A percentile compares a stretch with the other conserved stretches of the same genome.
Evolutionary conservation across 2,888 invertebrate species (phyloP).

Genomic region (Axea sp.): DNA sequence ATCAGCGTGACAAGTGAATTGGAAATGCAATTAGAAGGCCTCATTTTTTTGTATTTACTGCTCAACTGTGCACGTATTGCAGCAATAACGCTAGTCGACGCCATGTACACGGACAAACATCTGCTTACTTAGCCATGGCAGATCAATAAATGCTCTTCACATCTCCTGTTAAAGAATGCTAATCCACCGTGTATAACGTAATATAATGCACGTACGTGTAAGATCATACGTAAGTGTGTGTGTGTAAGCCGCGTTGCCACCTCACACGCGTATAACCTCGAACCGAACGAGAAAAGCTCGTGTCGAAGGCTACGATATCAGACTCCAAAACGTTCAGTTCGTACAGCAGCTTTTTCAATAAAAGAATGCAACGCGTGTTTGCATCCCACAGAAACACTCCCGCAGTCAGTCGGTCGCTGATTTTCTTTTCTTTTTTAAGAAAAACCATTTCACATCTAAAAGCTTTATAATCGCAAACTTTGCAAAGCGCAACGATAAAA

Average conservation of each 20-base stretch:
- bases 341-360: neutral
- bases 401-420: no score
- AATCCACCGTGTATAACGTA: constrained; percentile 28
- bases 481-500: no score
- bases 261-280: neutral
- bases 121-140: constrained; percentile 18
- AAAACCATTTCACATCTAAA: no score
- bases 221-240: constrained; percentile 12
- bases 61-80: constrained; percentile 5
- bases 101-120: constrained; percentile 6
- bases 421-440: no score
- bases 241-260: constrained; percentile 2
- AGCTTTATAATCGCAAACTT: no score
- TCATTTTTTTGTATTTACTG: neutral
- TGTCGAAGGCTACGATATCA: constrained; percentile 1
- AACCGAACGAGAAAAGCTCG: constrained; percentile 1
- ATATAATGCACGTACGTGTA: constrained; percentile 16
- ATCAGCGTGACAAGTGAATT: no score
- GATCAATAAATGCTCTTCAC: constrained; percentile 39
- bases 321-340: neutral
- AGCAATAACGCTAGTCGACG: constrained; percentile 12
- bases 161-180: constrained; percentile 30
- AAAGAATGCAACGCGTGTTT: neutral
- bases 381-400: no score
- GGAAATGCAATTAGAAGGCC: no score